Conservation (phyloP, 1,140 invertebrate species). For the Pachypsylla venusta region DNA sequence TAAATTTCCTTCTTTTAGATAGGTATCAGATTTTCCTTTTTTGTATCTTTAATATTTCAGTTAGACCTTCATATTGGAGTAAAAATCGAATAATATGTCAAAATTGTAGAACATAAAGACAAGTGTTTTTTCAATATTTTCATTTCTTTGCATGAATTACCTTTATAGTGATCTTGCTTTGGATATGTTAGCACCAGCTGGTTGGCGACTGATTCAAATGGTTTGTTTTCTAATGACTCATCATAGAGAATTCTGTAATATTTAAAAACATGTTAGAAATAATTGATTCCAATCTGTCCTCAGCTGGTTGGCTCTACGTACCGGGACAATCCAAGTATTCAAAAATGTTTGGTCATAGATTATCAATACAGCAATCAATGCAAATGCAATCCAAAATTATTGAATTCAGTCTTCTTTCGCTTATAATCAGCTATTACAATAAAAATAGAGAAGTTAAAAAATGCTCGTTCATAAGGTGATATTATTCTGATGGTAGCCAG, state of each 20-base stretch:
- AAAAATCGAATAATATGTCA: neutral
- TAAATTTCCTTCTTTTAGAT: no score
- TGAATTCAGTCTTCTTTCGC: neutral
- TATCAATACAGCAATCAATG: neutral
- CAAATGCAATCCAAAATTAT: neutral
- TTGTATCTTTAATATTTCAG: slow-evolving; percentile 2
- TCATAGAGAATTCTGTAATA: slow-evolving; percentile 42
- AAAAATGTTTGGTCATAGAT: neutral
- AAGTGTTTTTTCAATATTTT: slow-evolving; percentile 9
- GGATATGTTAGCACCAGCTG: slow-evolving; percentile 45
- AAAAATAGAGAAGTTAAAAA: neutral
- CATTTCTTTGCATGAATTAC: slow-evolving; percentile 10
- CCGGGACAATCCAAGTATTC: no score
- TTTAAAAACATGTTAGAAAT: neutral
- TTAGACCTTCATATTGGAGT: slow-evolving; percentile 1
- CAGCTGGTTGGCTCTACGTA: no score
- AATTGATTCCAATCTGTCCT: no score
- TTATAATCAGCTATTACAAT: neutral
- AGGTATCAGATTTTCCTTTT: no score
- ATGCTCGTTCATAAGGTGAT: no score
- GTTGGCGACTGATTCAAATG: slow-evolving; percentile 44
- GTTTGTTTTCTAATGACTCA: slow-evolving; percentile 43
- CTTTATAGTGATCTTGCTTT: slow-evolving; percentile 22
- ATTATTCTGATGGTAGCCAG: no score
- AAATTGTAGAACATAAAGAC: neutral